phyloP scores from a whole-genome alignment of 2,888 invertebrate genomes.

The Cephalotes varians region DNA sequence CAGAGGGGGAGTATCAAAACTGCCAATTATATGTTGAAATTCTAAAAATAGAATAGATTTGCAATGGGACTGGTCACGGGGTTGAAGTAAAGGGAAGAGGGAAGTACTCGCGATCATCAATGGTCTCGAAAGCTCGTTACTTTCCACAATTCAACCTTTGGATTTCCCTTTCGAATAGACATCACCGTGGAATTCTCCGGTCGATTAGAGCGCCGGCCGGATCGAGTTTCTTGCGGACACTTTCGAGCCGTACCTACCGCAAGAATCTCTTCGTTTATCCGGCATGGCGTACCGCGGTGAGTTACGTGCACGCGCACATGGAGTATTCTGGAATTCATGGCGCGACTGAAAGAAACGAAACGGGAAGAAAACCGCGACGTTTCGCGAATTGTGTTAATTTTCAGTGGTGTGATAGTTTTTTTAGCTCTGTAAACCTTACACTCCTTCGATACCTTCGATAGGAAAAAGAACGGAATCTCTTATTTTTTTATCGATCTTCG shows the following conservation, averaged over 20 bases:
- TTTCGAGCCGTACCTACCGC: conserved; percentile 76
- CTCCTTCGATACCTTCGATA: background rate
- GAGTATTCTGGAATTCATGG: conserved; percentile 19
- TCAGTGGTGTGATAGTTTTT: background rate
- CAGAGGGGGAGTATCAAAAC: background rate
- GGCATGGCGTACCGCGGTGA: conserved; percentile 52
- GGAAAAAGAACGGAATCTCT: background rate
- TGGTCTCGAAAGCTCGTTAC: conserved; percentile 60
- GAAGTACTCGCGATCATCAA: background rate
- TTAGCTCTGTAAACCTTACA: background rate
- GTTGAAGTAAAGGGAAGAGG: background rate
- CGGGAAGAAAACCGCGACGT: background rate
- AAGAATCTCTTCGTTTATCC: conserved; percentile 75
- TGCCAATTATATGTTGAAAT: background rate
- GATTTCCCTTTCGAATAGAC: conserved; percentile 73
- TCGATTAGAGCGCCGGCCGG: conserved; percentile 73
- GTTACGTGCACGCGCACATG: conserved; percentile 41
- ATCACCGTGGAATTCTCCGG: conserved; percentile 70
- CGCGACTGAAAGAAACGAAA: background rate
- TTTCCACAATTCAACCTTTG: conserved; percentile 60
- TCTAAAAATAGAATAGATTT: too few species aligned
- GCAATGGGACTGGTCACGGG: too few species aligned
- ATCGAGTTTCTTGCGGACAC: conserved; percentile 75
- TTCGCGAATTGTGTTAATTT: conserved; percentile 9
- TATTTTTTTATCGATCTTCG: background rate